Conservation (phyloP, 2,888 invertebrate genomes). For the Strigamia crassipes region DNA sequence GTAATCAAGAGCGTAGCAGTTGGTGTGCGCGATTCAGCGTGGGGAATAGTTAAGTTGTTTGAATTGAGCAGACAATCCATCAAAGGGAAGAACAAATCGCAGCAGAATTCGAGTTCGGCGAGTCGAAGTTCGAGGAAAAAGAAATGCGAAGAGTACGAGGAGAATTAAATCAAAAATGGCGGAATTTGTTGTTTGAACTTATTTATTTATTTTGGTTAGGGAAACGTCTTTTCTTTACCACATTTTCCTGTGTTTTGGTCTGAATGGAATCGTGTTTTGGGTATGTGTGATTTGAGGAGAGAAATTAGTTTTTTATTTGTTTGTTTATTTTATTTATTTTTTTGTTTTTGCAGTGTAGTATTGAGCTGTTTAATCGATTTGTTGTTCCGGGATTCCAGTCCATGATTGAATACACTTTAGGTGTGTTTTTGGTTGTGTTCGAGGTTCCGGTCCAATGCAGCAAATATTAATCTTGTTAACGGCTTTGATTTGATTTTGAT, state of each 20-base stretch:
- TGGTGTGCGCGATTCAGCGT: conserved; percentile 78
- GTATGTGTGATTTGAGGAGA: conserved; percentile 55
- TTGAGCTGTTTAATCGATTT: not conserved
- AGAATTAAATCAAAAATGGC: not conserved
- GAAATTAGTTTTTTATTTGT: not conserved
- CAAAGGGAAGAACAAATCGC: not conserved
- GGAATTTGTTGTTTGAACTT: not conserved
- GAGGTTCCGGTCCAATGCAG: not conserved
- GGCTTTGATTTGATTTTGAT: not conserved
- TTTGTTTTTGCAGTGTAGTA: not conserved
- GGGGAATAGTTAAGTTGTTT: conserved; percentile 75
- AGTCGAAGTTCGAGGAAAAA: not conserved
- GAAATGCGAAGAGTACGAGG: conserved; percentile 22
- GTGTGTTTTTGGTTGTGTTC: not conserved
- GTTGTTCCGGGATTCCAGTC: conserved; percentile 59
- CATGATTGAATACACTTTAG: not conserved
- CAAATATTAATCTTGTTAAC: not conserved
- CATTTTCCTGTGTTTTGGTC: too few species aligned
- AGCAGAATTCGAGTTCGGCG: not conserved
- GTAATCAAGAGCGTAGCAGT: conserved; percentile 69
- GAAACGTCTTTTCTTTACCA: too few species aligned
- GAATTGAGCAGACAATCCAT: conserved; percentile 66
- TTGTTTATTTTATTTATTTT: too few species aligned
- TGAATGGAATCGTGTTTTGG: conserved; percentile 78
- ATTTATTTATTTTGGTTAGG: not conserved